A percentile compares a stretch with the other conserved stretches of the same genome.
These are phyloP conservation scores for Andrena camellia DNA, from an alignment of 2,888 invertebrate species.

Conservation along the genomic window DNA sequence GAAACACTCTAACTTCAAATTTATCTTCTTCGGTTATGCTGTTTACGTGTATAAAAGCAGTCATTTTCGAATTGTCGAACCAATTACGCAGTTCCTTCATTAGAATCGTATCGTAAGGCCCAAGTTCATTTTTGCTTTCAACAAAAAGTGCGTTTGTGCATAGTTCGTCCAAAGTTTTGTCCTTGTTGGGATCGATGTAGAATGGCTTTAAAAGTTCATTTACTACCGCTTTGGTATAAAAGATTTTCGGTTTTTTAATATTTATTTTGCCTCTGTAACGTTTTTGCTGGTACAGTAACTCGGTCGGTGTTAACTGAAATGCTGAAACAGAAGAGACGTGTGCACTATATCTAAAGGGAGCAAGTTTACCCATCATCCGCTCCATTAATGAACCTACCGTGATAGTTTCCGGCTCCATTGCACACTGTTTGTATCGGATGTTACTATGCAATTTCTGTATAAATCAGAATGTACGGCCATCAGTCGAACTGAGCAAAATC, in stretches of 20 bases:
- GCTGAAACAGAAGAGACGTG: conserved; percentile 73
- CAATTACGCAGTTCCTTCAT: conserved; percentile 90
- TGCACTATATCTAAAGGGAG: not conserved
- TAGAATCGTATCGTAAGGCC: conserved; percentile 91
- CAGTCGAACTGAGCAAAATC: conserved; percentile 4
- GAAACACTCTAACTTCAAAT: conserved; percentile 88
- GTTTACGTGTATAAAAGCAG: conserved; percentile 91
- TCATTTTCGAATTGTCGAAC: conserved; percentile 90
- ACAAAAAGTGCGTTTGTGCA: conserved; percentile 83
- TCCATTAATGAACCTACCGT: conserved; percentile 50
- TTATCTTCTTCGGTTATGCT: conserved; percentile 89
- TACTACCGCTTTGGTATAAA: conserved; percentile 89
- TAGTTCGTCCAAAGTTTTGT: conserved; percentile 79
- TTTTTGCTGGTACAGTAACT: conserved; percentile 85
- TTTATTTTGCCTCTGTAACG: conserved; percentile 92
- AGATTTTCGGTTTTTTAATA: conserved; percentile 90
- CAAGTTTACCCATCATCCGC: not conserved
- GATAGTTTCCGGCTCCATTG: conserved; percentile 16
- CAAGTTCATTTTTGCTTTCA: conserved; percentile 81
- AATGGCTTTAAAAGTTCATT: conserved; percentile 89
- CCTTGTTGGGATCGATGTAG: conserved; percentile 85
- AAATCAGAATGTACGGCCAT: conserved; percentile 11
- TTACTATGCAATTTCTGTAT: not conserved
- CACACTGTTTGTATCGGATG: conserved; percentile 32
- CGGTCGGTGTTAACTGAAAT: conserved; percentile 75